Evolutionary conservation across 2,797 vertebrate genomes (phyloP).

Genomic region (Gobionotothen gibberifrons): DNA sequence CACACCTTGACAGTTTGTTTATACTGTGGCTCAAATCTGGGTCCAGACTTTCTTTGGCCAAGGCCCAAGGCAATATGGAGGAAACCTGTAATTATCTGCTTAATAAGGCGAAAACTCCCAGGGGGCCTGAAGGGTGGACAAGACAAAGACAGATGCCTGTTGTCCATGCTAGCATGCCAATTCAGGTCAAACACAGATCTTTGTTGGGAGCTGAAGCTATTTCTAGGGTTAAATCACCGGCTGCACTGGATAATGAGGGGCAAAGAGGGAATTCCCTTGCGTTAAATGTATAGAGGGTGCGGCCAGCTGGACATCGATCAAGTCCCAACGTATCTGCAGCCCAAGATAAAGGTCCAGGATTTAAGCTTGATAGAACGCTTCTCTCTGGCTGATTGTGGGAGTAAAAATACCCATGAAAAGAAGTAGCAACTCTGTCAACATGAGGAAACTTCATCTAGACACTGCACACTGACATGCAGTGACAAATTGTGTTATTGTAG

Average conservation of each 20-base stretch:
- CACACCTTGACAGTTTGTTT: constrained; percentile 67
- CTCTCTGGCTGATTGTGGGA: constrained; percentile 20
- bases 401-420: constrained; percentile 22
- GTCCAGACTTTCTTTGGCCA: constrained; percentile 52
- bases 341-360: constrained; percentile 58
- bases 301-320: constrained; percentile 58
- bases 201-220: constrained; percentile 54
- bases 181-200: constrained; percentile 72
- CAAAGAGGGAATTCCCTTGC: constrained; percentile 70
- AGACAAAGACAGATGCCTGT: constrained; percentile 69
- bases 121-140: constrained; percentile 19
- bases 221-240: constrained; percentile 52
- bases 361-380: constrained; percentile 47
- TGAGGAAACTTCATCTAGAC: constrained; percentile 15
- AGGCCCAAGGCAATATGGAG: constrained; percentile 56
- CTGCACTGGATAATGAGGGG: constrained; percentile 47
- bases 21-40: constrained; percentile 53
- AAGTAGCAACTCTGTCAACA: constrained; percentile 15
- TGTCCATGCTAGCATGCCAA: constrained; percentile 53
- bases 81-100: constrained; percentile 67
- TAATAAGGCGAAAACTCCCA: constrained; percentile 42
- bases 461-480: constrained; percentile 10
- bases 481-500: not conserved
- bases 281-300: constrained; percentile 55
- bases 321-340: constrained; percentile 36